phyloP scores from a whole-genome alignment of 2,888 invertebrate genomes.

The Melanostoma mellinum region DNA sequence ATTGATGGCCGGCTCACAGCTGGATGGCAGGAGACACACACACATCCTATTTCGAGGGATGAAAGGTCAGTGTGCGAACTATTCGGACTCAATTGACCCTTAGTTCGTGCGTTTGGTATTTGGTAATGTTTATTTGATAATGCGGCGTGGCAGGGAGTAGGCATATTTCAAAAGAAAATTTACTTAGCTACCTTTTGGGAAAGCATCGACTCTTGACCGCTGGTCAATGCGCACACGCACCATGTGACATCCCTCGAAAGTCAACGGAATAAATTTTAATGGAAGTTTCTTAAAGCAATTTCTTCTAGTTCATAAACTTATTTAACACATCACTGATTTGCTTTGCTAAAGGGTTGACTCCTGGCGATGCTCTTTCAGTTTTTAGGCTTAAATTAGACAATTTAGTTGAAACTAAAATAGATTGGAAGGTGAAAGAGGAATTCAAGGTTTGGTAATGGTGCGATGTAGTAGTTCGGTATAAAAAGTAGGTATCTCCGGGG shows the following conservation, averaged over 20 bases:
- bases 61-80: conserved; percentile 68
- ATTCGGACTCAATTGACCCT: conserved; percentile 69
- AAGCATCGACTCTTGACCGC: conserved; percentile 79
- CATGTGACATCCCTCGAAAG: conserved; percentile 28
- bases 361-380: conserved; percentile 2
- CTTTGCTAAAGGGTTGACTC: background rate
- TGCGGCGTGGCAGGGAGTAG: conserved; percentile 54
- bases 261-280: conserved; percentile 14
- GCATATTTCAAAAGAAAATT: conserved; percentile 17
- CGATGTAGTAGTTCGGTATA: no score
- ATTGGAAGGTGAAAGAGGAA: no score
- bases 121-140: conserved; percentile 72
- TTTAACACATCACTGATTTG: conserved; percentile 65
- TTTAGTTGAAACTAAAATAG: no score
- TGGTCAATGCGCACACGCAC: conserved; percentile 77
- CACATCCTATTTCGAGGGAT: conserved; percentile 47
- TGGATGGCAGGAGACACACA: conserved; percentile 10
- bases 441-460: no score
- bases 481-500: no score
- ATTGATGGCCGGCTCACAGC: conserved; percentile 29
- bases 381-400: background rate
- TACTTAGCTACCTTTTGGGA: background rate
- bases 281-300: conserved; percentile 20
- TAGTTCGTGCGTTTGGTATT: conserved; percentile 59
- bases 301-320: conserved; percentile 63